phyloP scores from a whole-genome alignment of 2,113 vertebrate genomes.

The Bubo blakistoni region DNA sequence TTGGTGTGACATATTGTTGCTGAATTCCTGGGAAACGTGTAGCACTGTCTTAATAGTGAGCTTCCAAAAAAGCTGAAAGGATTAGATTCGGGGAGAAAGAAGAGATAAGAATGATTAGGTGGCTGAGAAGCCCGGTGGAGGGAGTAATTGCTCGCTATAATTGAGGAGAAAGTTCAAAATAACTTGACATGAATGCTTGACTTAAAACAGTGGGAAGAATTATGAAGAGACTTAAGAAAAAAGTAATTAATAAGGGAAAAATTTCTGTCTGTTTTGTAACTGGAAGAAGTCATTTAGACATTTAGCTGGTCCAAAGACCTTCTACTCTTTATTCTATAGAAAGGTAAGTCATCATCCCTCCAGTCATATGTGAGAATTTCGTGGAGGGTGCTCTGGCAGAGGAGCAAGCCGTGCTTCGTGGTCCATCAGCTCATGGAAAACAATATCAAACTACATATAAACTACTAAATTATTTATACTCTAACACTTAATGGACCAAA shows the following conservation, averaged over 20 bases:
- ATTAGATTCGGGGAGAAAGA: neutral
- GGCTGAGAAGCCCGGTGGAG: neutral
- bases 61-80: neutral
- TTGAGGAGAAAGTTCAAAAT: conserved; percentile 14
- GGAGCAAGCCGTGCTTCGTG: neutral
- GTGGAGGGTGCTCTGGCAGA: neutral
- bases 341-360: neutral
- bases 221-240: neutral
- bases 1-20: neutral
- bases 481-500: neutral
- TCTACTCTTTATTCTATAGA: neutral
- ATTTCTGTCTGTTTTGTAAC: neutral
- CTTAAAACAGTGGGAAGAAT: neutral
- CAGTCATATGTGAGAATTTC: neutral
- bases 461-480: neutral
- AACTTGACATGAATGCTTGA: conserved; percentile 34
- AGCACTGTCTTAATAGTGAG: neutral
- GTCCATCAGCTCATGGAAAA: neutral
- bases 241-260: neutral
- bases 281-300: neutral
- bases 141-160: conserved; percentile 1
- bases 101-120: neutral
- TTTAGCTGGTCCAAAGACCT: neutral
- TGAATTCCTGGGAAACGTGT: neutral
- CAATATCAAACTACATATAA: neutral